Conservation (phyloP, 1,140 invertebrate species). For the Meloidogyne floridensis region DNA sequence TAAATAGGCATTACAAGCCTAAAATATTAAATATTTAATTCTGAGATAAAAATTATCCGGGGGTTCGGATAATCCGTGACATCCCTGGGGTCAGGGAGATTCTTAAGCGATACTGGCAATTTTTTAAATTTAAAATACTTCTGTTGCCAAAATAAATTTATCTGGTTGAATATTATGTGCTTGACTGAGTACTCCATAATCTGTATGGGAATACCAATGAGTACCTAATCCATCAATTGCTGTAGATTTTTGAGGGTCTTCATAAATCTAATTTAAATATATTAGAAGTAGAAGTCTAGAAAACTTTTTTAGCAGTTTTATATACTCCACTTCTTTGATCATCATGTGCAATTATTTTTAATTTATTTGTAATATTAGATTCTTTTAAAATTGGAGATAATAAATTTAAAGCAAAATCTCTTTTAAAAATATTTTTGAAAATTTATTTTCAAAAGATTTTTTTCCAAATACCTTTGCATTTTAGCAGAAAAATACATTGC, state of each 20-base stretch:
- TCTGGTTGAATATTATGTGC: conserved; percentile 73
- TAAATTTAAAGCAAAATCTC: conserved; percentile 54
- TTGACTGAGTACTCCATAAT: conserved; percentile 67
- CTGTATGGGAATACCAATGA: conserved; percentile 22
- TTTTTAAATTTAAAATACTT: conserved; percentile 71
- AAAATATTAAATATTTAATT: not conserved
- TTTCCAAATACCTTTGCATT: conserved; percentile 50
- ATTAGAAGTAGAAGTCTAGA: no score
- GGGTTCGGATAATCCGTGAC: no score
- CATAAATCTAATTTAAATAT: not conserved
- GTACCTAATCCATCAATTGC: conserved; percentile 80
- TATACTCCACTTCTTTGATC: conserved; percentile 69
- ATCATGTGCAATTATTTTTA: conserved; percentile 61
- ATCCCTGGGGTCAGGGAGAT: no score
- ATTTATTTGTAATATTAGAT: conserved; percentile 32
- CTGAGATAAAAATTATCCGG: not conserved
- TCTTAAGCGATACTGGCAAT: no score
- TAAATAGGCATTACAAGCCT: conserved; percentile 37
- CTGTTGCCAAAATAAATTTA: conserved; percentile 77
- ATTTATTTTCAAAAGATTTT: not conserved
- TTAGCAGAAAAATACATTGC: conserved; percentile 76
- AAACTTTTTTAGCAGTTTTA: conserved; percentile 70
- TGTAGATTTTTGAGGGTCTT: not conserved
- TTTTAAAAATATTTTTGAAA: conserved; percentile 7
- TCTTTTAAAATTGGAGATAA: conserved; percentile 44